Conservation (phyloP, 2,797 vertebrate species). For the Myiothlypis coronata region DNA sequence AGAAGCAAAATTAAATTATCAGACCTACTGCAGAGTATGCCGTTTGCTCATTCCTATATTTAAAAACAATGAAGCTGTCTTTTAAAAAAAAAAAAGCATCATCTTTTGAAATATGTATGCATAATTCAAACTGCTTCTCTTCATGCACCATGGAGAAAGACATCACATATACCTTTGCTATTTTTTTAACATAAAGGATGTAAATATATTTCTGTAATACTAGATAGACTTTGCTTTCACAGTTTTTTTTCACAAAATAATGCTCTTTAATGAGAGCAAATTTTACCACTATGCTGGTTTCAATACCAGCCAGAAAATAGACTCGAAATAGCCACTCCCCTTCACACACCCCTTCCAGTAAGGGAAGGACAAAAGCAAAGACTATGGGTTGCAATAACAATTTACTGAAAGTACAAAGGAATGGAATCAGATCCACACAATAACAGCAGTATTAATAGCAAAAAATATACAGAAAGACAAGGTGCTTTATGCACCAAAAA, state of each 20-base stretch:
- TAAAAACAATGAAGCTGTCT: neutral
- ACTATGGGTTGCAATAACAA: neutral
- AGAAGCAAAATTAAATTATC: neutral
- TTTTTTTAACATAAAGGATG: neutral
- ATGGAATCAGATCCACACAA: neutral
- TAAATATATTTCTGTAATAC: neutral
- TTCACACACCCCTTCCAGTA: neutral
- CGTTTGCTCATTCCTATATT: rapidly evolving
- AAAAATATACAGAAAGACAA: neutral
- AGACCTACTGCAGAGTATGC: rapidly evolving
- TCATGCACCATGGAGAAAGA: rapidly evolving
- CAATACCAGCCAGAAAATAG: neutral
- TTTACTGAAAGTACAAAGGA: neutral
- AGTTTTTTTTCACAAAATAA: neutral
- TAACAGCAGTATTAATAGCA: neutral
- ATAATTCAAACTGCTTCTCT: neutral
- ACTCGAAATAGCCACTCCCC: neutral
- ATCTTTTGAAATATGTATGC: neutral
- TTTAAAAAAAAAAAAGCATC: neutral
- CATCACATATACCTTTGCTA: neutral
- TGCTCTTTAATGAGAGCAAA: neutral
- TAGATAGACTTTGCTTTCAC: neutral
- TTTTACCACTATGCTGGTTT: neutral
- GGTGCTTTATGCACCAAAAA: neutral
- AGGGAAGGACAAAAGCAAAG: neutral